phyloP scores from a whole-genome alignment of 2,888 invertebrate species.

The Hybos culiciformis region DNA sequence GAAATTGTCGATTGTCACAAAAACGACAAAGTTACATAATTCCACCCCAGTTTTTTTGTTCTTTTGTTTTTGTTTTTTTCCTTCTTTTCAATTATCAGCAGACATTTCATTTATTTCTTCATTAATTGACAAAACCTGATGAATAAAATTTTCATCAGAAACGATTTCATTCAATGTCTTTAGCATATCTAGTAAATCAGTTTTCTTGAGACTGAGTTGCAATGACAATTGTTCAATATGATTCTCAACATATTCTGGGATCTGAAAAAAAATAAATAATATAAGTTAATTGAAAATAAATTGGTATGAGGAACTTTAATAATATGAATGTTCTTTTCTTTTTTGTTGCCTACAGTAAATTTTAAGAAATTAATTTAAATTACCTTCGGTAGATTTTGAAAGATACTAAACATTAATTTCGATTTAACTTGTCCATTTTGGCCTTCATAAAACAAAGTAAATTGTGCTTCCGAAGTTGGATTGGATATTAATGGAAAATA shows the following conservation, averaged over 20 bases:
- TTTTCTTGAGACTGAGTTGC: constrained; percentile 55
- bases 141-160: constrained; percentile 56
- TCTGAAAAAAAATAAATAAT: constrained; percentile 39
- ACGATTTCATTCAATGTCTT: constrained; percentile 52
- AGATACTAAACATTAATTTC: constrained; percentile 61
- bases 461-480: constrained; percentile 42
- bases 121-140: constrained; percentile 66
- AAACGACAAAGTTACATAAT: no score
- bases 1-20: no score
- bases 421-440: constrained; percentile 50
- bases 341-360: background rate
- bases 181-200: constrained; percentile 48
- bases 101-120: constrained; percentile 65
- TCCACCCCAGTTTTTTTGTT: no score
- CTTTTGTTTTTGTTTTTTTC: no score
- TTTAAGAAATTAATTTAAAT: constrained; percentile 10
- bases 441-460: constrained; percentile 65
- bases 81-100: constrained; percentile 47
- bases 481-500: constrained; percentile 60
- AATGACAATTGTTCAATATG: constrained; percentile 54
- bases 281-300: constrained; percentile 5
- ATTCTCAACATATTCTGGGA: constrained; percentile 45
- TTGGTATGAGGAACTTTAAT: background rate
- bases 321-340: background rate
- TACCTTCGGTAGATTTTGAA: constrained; percentile 46